phyloP scores from a whole-genome alignment of 2,797 vertebrate genomes.

The Notoglanidium macrostoma region DNA sequence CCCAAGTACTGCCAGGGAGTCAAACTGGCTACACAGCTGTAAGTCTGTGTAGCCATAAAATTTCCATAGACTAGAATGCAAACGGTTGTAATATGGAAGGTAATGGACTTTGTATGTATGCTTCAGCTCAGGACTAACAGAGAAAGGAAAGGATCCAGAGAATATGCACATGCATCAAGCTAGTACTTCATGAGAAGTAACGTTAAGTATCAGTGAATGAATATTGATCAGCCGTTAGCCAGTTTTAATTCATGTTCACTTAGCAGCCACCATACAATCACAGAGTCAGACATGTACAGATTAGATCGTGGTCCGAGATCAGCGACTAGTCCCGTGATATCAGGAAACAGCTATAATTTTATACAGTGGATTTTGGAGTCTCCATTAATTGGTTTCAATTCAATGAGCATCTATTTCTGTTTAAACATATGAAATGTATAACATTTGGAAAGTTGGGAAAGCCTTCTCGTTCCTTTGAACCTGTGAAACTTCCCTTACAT shows the following conservation, averaged over 20 bases:
- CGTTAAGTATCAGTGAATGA: background rate
- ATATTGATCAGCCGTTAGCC: background rate
- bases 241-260: background rate
- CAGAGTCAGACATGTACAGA: background rate
- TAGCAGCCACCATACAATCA: background rate
- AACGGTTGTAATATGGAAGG: background rate
- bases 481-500: background rate
- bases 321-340: background rate
- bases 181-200: background rate
- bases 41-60: background rate
- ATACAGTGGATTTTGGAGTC: background rate
- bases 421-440: background rate
- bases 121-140: conserved; percentile 8
- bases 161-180: background rate
- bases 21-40: background rate
- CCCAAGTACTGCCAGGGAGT: conserved; percentile 4
- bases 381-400: background rate
- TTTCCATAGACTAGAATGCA: background rate
- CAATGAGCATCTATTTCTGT: background rate
- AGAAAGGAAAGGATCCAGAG: background rate
- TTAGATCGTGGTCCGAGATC: conserved; percentile 4
- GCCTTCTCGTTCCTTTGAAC: background rate
- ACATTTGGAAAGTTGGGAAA: background rate
- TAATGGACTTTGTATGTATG: background rate
- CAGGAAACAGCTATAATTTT: background rate